These are phyloP conservation scores for Papilio helenus DNA, from an alignment of 1,140 invertebrate species.

Conservation along the genomic window DNA sequence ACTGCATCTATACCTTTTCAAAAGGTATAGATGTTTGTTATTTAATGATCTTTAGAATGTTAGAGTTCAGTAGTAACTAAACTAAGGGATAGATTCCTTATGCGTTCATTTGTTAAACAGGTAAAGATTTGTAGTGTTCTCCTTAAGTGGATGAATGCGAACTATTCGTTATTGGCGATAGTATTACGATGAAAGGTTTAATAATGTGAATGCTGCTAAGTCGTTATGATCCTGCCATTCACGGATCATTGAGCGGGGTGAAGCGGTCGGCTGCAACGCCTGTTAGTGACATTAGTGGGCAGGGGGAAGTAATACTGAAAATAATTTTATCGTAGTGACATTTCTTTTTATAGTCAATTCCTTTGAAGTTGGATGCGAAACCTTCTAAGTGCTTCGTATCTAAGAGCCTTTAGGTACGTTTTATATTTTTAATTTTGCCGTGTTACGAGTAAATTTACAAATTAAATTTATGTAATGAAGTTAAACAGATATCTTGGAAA, in stretches of 20 bases:
- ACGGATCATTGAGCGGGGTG: conserved; percentile 58
- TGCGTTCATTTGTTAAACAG: not conserved
- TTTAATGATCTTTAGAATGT: not conserved
- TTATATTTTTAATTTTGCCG: not conserved
- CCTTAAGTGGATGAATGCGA: not conserved
- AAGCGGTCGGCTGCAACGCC: conserved; percentile 46
- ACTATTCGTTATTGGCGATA: not conserved
- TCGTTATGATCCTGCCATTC: conserved; percentile 60
- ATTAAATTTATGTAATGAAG: too few relatives aligned
- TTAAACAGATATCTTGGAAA: too few relatives aligned
- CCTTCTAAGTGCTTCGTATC: not conserved
- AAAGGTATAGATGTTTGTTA: not conserved
- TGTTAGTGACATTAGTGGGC: conserved; percentile 25
- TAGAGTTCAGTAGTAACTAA: not conserved
- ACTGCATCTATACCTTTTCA: not conserved
- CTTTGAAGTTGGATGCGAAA: not conserved
- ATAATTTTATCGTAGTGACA: conserved; percentile 38
- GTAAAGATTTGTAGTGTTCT: not conserved
- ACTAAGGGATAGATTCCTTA: not conserved
- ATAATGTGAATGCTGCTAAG: conserved; percentile 41
- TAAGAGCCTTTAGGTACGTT: not conserved
- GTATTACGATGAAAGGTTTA: conserved; percentile 23
- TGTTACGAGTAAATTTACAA: too few relatives aligned
- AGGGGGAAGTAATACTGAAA: conserved; percentile 32
- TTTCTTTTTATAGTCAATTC: conserved; percentile 35